phyloP scores from a whole-genome alignment of 2,113 vertebrate species.

The Platanista minor region DNA sequence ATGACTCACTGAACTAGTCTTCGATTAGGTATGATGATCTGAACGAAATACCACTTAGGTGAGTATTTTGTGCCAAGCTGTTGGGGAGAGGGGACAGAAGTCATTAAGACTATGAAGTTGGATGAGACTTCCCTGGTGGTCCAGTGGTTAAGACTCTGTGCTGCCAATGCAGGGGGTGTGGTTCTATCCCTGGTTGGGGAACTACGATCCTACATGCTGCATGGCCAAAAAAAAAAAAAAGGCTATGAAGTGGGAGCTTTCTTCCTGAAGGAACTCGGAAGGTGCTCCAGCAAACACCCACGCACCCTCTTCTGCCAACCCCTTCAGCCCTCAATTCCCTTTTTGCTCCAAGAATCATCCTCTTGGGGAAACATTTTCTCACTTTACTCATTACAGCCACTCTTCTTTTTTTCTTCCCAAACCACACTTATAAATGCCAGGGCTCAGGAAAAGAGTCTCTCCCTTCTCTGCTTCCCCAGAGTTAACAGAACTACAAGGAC shows the following conservation, averaged over 20 bases:
- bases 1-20: background rate
- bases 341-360: background rate
- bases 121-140: background rate
- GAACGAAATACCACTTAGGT: background rate
- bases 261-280: background rate
- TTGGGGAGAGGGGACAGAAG: background rate
- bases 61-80: background rate
- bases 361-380: background rate
- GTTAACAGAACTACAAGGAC: background rate
- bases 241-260: background rate
- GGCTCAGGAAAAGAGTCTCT: background rate
- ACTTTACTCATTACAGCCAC: background rate
- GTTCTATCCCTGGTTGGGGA: too few species aligned
- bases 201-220: too few species aligned
- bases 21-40: accelerated
- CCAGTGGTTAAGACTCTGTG: too few species aligned
- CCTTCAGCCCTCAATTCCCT: background rate
- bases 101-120: background rate
- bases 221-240: too few species aligned
- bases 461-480: background rate
- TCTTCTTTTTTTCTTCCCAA: background rate
- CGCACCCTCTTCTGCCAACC: background rate
- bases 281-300: background rate
- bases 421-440: background rate
- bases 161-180: too few species aligned